A percentile compares a stretch with the other conserved stretches of the same genome.
Evolutionary conservation across 2,113 vertebrate genomes (phyloP).

Genomic region (Camelus dromedarius): DNA sequence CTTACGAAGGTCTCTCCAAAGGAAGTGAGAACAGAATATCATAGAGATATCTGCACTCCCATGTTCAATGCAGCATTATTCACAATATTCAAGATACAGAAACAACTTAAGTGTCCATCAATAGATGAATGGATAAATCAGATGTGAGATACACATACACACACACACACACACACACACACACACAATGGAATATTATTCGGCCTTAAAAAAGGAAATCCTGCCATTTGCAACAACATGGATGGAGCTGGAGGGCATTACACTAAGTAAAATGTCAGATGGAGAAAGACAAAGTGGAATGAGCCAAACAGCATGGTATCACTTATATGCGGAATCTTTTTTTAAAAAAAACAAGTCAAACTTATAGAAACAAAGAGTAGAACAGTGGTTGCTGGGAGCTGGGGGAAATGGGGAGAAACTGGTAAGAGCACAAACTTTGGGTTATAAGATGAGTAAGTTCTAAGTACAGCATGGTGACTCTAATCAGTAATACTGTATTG

Average conservation of each 20-base stretch:
- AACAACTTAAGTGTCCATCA: neutral
- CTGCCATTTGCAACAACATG: neutral
- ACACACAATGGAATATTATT: neutral
- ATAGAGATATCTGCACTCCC: neutral
- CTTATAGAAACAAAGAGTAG: neutral
- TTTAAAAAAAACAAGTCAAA: neutral
- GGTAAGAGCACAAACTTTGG: neutral
- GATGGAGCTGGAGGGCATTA: neutral
- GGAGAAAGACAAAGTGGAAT: neutral
- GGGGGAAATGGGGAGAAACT: neutral
- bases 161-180: neutral
- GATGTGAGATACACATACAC: neutral
- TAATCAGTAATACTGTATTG: neutral
- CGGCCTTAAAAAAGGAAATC: neutral
- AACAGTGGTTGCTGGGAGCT: neutral
- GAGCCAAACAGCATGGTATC: neutral
- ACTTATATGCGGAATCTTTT: neutral
- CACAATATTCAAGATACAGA: neutral
- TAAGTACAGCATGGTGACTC: neutral
- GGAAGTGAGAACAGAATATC: neutral
- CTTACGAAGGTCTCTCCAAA: neutral
- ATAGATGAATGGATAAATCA: neutral
- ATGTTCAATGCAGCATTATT: neutral
- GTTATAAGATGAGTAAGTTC: neutral
- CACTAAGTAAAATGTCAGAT: neutral